A percentile compares a stretch with the other conserved stretches of the same genome.
phyloP scores from a whole-genome alignment of 1,140 invertebrate species.

The Aphidius gifuensis region DNA sequence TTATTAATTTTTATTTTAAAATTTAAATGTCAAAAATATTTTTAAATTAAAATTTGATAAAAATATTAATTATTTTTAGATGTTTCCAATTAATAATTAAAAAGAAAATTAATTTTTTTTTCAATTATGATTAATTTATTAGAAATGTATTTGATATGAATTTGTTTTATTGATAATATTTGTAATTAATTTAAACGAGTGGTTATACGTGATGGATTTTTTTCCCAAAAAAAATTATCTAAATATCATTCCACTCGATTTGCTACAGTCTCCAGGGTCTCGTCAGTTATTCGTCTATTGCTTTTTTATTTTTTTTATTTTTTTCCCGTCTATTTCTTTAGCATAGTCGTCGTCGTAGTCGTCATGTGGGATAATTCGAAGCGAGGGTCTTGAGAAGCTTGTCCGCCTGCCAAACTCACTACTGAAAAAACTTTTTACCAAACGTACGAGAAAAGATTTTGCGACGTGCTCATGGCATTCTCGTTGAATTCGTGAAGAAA shows the following conservation, averaged over 20 bases:
- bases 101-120: neutral
- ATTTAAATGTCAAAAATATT: too few relatives aligned
- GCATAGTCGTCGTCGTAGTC: too few relatives aligned
- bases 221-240: slow-evolving; percentile 16
- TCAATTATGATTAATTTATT: neutral
- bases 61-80: too few relatives aligned
- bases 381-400: slow-evolving; percentile 11
- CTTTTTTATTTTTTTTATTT: too few relatives aligned
- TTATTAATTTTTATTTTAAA: too few relatives aligned
- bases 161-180: neutral
- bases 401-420: slow-evolving; percentile 5
- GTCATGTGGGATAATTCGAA: too few relatives aligned
- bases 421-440: slow-evolving; percentile 6
- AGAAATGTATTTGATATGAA: neutral
- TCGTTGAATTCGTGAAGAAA: slow-evolving; percentile 7
- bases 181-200: slow-evolving; percentile 9
- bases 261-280: slow-evolving; percentile 20
- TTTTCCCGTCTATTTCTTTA: too few relatives aligned
- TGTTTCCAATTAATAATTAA: neutral
- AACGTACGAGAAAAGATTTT: slow-evolving; percentile 8
- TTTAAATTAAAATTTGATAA: too few relatives aligned
- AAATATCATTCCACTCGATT: slow-evolving; percentile 40
- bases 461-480: slow-evolving; percentile 11
- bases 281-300: too few relatives aligned
- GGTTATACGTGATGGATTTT: neutral